phyloP scores from a whole-genome alignment of 2,113 vertebrate genomes.

The Oreocharis arfaki region DNA sequence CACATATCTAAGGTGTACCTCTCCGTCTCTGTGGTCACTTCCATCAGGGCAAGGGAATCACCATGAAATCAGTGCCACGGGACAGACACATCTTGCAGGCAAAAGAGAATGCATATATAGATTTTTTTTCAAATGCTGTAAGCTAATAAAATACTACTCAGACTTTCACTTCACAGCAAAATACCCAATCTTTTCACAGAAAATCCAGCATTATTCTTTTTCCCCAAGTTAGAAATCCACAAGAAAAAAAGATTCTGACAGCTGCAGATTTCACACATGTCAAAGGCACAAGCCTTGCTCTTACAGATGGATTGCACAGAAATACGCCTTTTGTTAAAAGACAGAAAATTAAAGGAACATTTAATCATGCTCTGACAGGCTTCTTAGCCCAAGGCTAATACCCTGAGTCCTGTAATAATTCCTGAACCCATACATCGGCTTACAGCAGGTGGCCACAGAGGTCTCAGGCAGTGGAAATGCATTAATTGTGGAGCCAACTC shows the following conservation, averaged over 20 bases:
- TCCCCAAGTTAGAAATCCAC: neutral
- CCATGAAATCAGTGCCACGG: neutral
- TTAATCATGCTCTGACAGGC: neutral
- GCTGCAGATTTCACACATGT: neutral
- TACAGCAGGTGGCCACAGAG: neutral
- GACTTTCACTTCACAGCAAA: neutral
- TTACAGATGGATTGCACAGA: neutral
- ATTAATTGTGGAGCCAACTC: neutral
- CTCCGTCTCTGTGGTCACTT: neutral
- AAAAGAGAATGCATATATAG: neutral
- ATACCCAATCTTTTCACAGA: neutral
- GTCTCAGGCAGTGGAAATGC: neutral
- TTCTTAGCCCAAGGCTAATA: neutral
- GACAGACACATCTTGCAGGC: neutral
- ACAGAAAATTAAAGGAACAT: neutral
- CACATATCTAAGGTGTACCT: rapidly evolving
- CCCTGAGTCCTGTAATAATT: neutral
- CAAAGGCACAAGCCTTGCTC: neutral
- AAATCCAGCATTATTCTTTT: neutral
- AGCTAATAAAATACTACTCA: neutral
- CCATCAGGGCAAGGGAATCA: neutral
- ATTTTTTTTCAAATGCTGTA: neutral
- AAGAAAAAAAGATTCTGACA: neutral
- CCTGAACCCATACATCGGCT: neutral
- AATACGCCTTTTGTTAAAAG: neutral